Base-by-base conservation (phyloP, 2,888 invertebrate species). In the Papilio demoleus region DNA sequence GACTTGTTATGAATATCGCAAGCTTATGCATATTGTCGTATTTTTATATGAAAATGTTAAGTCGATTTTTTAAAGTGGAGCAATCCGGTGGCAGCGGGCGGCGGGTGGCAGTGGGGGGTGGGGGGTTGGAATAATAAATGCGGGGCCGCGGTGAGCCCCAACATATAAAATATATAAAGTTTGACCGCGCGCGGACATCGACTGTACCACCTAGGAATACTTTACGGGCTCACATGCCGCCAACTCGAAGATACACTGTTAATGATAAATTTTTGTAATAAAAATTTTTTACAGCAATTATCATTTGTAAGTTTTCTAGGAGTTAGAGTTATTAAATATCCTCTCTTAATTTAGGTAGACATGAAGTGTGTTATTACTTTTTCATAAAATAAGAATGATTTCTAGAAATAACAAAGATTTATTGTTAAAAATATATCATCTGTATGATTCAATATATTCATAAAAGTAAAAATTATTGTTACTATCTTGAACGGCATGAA, bases 101-200 rank as follows among this genome's bases (percentile, higher is more conserved):
- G 4, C 31, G 74, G 74, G 74, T 81, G 47, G 31, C 11, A n/a
- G 14, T 59, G 14, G 82, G 78, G 82, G 19, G n/a, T 14, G 24
- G 63, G 65, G 60, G 82, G 80, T 78, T 74, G 80, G 79, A 79
- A 84, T 87, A 88, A 90, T 88, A 90, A 88, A 88, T 87, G 87
- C 82, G 85, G 78, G 75, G 72, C 75, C 67, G 77, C 81, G 86
- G 83, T 83, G 83, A 76, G 82, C 81, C 82, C 79, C 81, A 82
- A 88, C 87, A 85, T 83, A 85, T 89, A 88, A 90, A 89, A 89
- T 88, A 88, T 88, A 90, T 90, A 89, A 90, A 90, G 88, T 90
- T 90, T 89, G 90, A 88, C 88, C 89, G 88, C 80, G 78, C 75
- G 73, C 82, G 83, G 84, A 81, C 82, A 79, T 75, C 81, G 83